Base-by-base conservation (phyloP, 2,797 vertebrate species). In the Malurus leucopterus region DNA sequence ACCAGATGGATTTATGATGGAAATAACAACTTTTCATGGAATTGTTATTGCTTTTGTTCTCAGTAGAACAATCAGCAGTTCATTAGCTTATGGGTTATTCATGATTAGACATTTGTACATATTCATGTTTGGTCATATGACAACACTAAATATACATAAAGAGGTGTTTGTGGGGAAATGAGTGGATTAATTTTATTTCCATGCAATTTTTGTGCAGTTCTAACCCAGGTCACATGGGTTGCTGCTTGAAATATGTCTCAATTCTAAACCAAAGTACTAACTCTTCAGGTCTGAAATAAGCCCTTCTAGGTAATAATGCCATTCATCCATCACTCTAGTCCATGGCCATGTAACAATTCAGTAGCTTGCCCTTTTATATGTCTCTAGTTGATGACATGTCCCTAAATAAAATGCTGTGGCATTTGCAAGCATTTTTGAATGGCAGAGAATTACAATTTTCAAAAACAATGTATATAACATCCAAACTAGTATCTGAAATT, bases 261-360 rank as follows among this genome's bases (percentile, higher is more conserved):
- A 8, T 78, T 83, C 69, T 54, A 68, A 77, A 94, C 77, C 22
- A 51, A 80, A 78, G 36, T 63, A 62, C 30, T 69, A 87, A n/a
- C 91, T 86, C 50, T 94, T 40, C 34, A 84, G 82, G 73, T 65
- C 68, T 94, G 70, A 93, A 92, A 58, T 82, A 59, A 49, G n/a
- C 68, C 78, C 23, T 83, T 70, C 76, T 84, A 80, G 72, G n/a
- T 85, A 89, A 53, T 91, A 87, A 65, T 50, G 61, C 30, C 78
- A 71, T 78, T 85, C 59, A 53, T 89, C 57, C 69, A 57, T 88
- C 32, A 30, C 19, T 74, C 53, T 32, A 36, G 21, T 79, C 44
- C 59, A 40, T 30, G 91, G 81, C 43, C 49, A 71, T 57, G 44
- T 69, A 63, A 86, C 32, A 78, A 34, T 53, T 93, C 76, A 51